These are phyloP conservation scores for Heteronetta atricapilla DNA, from an alignment of 2,113 vertebrate species.

Conservation along the genomic window DNA sequence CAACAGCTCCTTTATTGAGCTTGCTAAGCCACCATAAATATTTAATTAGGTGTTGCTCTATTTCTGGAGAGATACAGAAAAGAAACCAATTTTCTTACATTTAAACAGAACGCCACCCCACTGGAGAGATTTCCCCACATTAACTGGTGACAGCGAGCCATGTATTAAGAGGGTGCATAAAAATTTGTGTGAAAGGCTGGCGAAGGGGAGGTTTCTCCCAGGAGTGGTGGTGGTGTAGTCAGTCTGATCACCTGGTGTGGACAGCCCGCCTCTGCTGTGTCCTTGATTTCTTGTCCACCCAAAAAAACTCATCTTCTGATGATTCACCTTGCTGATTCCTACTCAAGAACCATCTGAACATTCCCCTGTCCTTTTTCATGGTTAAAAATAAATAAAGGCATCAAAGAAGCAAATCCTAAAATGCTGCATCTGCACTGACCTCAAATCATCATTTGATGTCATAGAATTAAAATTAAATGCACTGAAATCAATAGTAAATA, in stretches of 20 bases:
- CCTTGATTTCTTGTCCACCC: not conserved
- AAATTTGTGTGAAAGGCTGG: not conserved
- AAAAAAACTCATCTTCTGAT: too few relatives aligned
- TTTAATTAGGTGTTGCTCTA: constrained; percentile 44
- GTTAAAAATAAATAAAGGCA: not conserved
- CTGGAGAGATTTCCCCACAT: not conserved
- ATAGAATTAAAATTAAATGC: not conserved
- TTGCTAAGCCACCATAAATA: constrained; percentile 16
- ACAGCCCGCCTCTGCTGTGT: not conserved
- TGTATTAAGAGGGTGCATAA: not conserved
- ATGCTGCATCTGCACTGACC: not conserved
- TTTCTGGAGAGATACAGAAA: constrained; percentile 24
- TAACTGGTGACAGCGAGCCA: not conserved
- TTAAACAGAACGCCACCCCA: not conserved
- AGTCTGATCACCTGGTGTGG: not conserved
- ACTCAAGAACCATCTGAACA: not conserved
- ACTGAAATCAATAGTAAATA: not conserved
- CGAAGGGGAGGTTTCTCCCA: not conserved
- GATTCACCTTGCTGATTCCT: not conserved
- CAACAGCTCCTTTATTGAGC: constrained; percentile 36
- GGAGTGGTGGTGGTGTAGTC: not conserved
- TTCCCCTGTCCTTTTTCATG: not conserved
- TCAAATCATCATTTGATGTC: not conserved
- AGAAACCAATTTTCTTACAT: not conserved
- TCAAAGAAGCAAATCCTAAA: not conserved